Base-by-base conservation (phyloP, 2,113 vertebrate species). In the Cephalopholis sonnerati region DNA sequence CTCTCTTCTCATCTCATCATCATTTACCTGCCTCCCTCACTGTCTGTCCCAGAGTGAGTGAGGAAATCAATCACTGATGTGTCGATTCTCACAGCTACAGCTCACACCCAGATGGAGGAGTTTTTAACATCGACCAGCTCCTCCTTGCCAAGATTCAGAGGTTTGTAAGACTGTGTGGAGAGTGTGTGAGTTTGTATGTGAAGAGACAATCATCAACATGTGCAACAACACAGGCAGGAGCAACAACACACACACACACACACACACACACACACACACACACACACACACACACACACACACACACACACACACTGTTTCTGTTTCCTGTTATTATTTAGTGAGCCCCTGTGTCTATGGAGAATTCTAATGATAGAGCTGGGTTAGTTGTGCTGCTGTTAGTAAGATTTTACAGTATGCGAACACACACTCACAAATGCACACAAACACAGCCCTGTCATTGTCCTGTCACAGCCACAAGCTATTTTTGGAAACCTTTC, bases 401-500 rank as follows among this genome's bases (percentile, higher is more conserved):
- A 93, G 94, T 94, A 92, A 86, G 78, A 91, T 92, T 94, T 90
- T 83, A 90, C 89, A 90, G 85, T 70, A 86, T 79, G 82, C 57
- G n/a, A 76, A 85, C 85, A 84, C 68, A 81, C 73, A 55, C 61
- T 39, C 24, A 48, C 27, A 53, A 29, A 48, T 32, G 68, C 79
- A 72, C 36, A 68, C 74, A 84, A 24, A 62, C 74, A 68, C 79
- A 63, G 70, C 44, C 90, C 85, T 55, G 46, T 92, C 92, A 91
- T 94, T 94, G 93, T 92, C 82, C 84, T 91, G 92, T 93, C 93
- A 94, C 73, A 87, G 89, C 84, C 80, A 4, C 53, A 24, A 66
- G 87, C 91, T 93, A 95, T 95, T 93, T 94, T 89, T 74, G 91
- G 93, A 91, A 86, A 51, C 67, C 62, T 83, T 85, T 70, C 81